phyloP scores from a whole-genome alignment of 2,113 vertebrate genomes.

The rabbit (Oryctolagus cuniculus) region mOryCun1.1 NC_091438.1:134767001-134767500 shows the following conservation, averaged over 20 bases:
- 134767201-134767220: conserved; percentile 82
- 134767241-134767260: conserved; percentile 82
- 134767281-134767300: conserved; percentile 84
- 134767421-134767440: conserved; percentile 96
- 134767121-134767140: conserved; percentile 90
- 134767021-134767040: conserved; percentile 78
- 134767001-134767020: conserved; percentile 81
- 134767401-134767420: conserved; percentile 88
- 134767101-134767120: conserved; percentile 77
- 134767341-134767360: conserved; percentile 86
- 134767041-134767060: conserved; percentile 86
- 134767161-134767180: conserved; percentile 78
- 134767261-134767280: conserved; percentile 80
- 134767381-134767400: conserved; percentile 90
- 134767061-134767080: conserved; percentile 47
- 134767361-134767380: conserved; percentile 94
- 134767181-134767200: conserved; percentile 81
- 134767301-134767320: conserved; percentile 97
- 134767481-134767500: conserved; percentile 95
- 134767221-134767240: conserved; percentile 83
- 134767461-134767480: conserved; percentile 99
- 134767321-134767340: conserved; percentile 95
- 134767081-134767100: conserved; percentile 69
- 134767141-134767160: conserved; percentile 86
- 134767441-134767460: conserved; percentile 99